Conservation (phyloP, 2,888 invertebrate species). For the Napeogenes sylphis region DNA sequence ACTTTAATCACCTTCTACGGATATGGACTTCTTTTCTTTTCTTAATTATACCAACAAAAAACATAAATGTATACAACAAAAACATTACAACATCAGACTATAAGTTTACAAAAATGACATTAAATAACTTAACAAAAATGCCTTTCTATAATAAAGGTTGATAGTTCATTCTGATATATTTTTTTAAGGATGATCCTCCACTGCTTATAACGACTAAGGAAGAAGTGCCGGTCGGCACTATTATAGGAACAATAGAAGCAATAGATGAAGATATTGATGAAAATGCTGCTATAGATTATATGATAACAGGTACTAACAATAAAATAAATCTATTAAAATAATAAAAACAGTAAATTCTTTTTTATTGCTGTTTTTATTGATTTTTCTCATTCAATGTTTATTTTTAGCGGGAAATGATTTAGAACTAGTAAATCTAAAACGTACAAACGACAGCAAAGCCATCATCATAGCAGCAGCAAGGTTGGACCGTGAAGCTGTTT, state of each 20-base stretch:
- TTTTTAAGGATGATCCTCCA: slow-evolving; percentile 80
- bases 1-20: too few relatives aligned
- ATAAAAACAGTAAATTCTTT: neutral
- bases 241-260: slow-evolving; percentile 83
- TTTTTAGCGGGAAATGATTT: slow-evolving; percentile 82
- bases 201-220: slow-evolving; percentile 80
- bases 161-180: neutral
- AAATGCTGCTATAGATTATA: slow-evolving; percentile 86
- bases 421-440: slow-evolving; percentile 78
- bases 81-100: too few relatives aligned
- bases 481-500: slow-evolving; percentile 81
- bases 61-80: too few relatives aligned
- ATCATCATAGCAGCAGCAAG: slow-evolving; percentile 78
- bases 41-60: too few relatives aligned
- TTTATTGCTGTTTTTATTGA: neutral
- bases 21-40: too few relatives aligned
- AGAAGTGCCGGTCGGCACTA: slow-evolving; percentile 81
- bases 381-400: slow-evolving; percentile 6
- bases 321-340: neutral
- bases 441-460: slow-evolving; percentile 81
- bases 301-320: slow-evolving; percentile 76
- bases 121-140: too few relatives aligned
- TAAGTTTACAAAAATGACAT: too few relatives aligned
- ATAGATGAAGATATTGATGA: slow-evolving; percentile 85
- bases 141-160: too few relatives aligned